Conservation (phyloP, 2,888 invertebrate genomes). For the Netelia melanura region DNA sequence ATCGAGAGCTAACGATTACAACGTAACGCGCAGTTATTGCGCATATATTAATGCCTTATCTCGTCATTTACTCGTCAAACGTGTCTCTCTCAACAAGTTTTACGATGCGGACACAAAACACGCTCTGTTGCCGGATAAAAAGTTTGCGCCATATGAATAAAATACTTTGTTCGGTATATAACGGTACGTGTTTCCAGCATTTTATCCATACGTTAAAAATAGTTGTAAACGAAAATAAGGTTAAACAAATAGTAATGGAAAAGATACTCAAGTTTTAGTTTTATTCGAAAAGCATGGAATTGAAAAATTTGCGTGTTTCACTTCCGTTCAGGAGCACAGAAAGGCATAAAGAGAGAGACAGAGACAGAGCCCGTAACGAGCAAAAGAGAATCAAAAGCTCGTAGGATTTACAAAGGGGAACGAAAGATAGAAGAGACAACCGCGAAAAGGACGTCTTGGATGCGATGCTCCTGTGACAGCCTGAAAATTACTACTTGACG, state of each 20-base stretch:
- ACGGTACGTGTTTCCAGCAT: not conserved
- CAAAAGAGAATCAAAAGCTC: conserved; percentile 42
- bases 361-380: conserved; percentile 1
- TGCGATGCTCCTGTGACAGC: conserved; percentile 78
- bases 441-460: conserved; percentile 67
- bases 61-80: conserved; percentile 4
- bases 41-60: not conserved
- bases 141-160: conserved; percentile 1
- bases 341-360: not conserved
- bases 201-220: not conserved
- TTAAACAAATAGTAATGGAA: not conserved
- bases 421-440: conserved; percentile 56
- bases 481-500: conserved; percentile 82
- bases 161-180: not conserved
- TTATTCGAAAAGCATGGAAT: not conserved
- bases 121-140: not conserved
- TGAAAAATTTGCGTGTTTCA: not conserved
- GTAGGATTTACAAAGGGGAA: conserved; percentile 60
- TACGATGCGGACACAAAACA: not conserved
- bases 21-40: not conserved
- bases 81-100: conserved; percentile 13
- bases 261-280: not conserved
- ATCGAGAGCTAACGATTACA: not conserved
- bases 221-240: not conserved
- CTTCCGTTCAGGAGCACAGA: not conserved